A percentile compares a stretch with the other conserved stretches of the same genome.
These are phyloP conservation scores for Osmoderma eremita DNA, from an alignment of 2,888 invertebrate species.

Conservation along the genomic window DNA sequence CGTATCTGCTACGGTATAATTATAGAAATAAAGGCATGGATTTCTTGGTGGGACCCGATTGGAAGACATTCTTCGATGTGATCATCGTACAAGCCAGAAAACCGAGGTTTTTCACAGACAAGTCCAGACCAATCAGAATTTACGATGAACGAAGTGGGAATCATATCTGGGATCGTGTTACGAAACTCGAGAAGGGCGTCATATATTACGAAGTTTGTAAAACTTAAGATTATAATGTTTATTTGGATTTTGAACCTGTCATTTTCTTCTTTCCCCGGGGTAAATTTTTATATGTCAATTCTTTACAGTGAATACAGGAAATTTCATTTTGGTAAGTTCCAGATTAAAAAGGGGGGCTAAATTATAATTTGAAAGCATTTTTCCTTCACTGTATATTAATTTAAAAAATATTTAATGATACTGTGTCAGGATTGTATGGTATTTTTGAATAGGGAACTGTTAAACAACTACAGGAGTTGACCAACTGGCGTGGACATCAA, in stretches of 20 bases:
- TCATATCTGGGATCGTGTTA: conserved; percentile 92
- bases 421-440: not conserved
- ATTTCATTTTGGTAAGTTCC: conserved; percentile 15
- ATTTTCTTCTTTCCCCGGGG: not conserved
- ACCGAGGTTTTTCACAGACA: conserved; percentile 94
- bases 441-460: conserved; percentile 81
- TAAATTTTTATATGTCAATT: conserved; percentile 12
- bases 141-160: conserved; percentile 84
- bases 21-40: conserved; percentile 87
- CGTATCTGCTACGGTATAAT: conserved; percentile 18
- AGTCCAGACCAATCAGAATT: conserved; percentile 88
- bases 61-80: conserved; percentile 93
- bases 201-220: conserved; percentile 88
- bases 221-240: conserved; percentile 13
- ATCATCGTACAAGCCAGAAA: conserved; percentile 95
- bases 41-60: conserved; percentile 85
- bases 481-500: conserved; percentile 91
- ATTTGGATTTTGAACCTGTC: not conserved
- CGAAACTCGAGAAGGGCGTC: conserved; percentile 83
- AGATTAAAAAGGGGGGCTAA: not conserved
- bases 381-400: not conserved
- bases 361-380: not conserved
- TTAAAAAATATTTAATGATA: no score
- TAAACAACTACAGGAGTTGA: conserved; percentile 88
- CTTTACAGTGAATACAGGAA: conserved; percentile 26